Evolutionary conservation across 2,113 vertebrate species (phyloP).

Genomic region (Halcyon malimbica): DNA sequence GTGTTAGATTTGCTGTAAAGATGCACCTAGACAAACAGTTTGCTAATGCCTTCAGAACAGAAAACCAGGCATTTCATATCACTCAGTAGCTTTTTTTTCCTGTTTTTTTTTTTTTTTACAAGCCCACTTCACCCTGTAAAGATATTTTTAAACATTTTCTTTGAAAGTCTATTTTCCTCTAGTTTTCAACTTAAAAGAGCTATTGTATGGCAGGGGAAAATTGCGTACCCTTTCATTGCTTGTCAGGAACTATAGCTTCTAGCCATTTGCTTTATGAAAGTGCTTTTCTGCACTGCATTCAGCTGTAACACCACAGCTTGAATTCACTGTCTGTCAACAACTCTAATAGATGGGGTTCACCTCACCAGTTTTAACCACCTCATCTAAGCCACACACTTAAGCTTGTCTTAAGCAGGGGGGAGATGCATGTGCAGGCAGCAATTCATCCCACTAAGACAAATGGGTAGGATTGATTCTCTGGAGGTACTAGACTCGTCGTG

Average conservation of each 20-base stretch:
- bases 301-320: not conserved
- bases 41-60: conserved; percentile 15
- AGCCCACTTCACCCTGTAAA: not conserved
- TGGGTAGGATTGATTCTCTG: not conserved
- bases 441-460: not conserved
- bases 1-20: conserved; percentile 49
- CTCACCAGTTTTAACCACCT: not conserved
- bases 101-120: not conserved
- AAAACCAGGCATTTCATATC: not conserved
- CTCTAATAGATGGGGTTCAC: not conserved
- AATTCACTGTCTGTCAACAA: not conserved
- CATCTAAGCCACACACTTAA: not conserved
- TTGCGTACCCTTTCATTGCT: accelerated
- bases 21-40: conserved; percentile 48
- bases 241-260: not conserved
- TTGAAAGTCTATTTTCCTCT: not conserved
- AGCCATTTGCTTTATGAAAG: not conserved
- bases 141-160: not conserved
- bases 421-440: not conserved
- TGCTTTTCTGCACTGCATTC: not conserved
- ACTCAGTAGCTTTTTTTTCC: not conserved
- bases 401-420: not conserved
- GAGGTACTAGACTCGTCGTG: not conserved
- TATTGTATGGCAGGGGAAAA: not conserved
- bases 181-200: not conserved